Evolutionary conservation across 2,113 vertebrate species (phyloP).

Genomic region (Catharus minimus): DNA sequence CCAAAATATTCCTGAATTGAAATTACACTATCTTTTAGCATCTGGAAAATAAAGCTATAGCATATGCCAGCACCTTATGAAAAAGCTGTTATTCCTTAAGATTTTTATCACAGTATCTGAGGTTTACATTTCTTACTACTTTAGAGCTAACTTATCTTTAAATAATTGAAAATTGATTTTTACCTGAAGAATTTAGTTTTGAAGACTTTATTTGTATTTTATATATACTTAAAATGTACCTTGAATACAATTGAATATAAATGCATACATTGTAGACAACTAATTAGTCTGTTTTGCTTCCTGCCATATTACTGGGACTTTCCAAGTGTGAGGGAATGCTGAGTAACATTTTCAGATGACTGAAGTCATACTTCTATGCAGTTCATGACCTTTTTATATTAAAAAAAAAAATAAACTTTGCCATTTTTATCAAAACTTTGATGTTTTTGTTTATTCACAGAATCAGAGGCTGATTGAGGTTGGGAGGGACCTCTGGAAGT

Average conservation of each 20-base stretch:
- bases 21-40: background rate
- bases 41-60: background rate
- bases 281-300: background rate
- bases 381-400: background rate
- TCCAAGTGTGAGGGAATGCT: background rate
- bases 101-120: slow-evolving; percentile 11
- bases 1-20: background rate
- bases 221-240: background rate
- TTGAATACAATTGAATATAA: slow-evolving; percentile 17
- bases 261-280: background rate
- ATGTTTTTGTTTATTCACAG: background rate
- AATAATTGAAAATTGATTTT: background rate
- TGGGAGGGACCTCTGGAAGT: background rate
- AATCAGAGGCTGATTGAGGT: background rate
- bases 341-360: background rate
- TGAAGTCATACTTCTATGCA: background rate
- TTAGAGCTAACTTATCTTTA: slow-evolving; percentile 45
- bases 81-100: background rate
- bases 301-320: background rate
- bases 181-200: slow-evolving; percentile 10
- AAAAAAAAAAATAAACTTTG: background rate
- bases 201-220: slow-evolving; percentile 27
- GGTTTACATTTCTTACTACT: slow-evolving; percentile 68
- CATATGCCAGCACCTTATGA: slow-evolving; percentile 26
- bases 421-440: background rate